phyloP scores from a whole-genome alignment of 1,140 invertebrate species.

The Bombus confusus region DNA sequence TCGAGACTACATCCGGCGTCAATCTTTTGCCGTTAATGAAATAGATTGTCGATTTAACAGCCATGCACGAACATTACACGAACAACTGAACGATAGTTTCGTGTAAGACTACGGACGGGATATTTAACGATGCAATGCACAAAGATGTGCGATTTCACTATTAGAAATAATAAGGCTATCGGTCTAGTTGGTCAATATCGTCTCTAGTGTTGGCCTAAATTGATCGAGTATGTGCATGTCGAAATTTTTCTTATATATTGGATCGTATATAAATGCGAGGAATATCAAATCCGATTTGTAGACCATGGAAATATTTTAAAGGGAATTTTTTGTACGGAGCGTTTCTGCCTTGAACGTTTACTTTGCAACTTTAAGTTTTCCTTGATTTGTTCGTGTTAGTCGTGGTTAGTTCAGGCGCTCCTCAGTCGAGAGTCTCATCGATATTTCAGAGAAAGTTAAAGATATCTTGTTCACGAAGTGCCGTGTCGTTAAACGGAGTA shows the following conservation, averaged over 20 bases:
- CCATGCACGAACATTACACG: not conserved
- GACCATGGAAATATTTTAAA: not conserved
- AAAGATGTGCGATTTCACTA: no score
- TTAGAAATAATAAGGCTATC: no score
- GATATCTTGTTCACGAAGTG: not conserved
- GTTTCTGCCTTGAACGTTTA: not conserved
- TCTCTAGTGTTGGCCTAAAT: no score
- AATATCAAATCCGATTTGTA: no score
- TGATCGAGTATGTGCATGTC: no score
- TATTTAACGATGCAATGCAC: no score
- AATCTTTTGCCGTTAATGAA: conserved; percentile 43
- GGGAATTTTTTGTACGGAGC: not conserved
- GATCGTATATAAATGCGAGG: no score
- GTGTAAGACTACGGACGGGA: no score
- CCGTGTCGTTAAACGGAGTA: not conserved
- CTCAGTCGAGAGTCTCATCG: not conserved
- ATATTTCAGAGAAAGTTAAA: not conserved
- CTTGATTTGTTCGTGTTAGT: not conserved
- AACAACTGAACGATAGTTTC: no score
- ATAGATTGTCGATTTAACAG: conserved; percentile 37
- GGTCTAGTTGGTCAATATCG: no score
- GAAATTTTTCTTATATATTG: no score
- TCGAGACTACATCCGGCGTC: not conserved
- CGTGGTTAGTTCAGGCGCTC: not conserved
- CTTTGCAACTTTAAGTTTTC: not conserved